Evolutionary conservation across 2,113 vertebrate species (phyloP), one percentile per base, ranked within the genome.

Genomic region (Grammomys surdaster): DNA sequence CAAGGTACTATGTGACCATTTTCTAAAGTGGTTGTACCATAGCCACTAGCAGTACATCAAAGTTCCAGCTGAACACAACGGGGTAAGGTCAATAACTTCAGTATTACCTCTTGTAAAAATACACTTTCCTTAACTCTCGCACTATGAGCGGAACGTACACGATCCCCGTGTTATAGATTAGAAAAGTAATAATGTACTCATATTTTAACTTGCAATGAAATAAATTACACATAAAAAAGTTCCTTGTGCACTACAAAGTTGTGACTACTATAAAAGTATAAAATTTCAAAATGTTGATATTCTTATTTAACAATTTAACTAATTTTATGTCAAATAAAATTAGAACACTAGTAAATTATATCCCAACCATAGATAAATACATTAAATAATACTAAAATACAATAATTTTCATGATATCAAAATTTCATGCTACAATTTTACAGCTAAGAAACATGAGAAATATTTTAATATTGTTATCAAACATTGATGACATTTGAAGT

Each of bases 231-330:
- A 65, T 24, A 84, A 16, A 87, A 87, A 33, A 16, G 48, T 46
- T 20, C 48, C 67, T 82, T 6, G 8, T 76, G 72, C 31, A n/a
- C 56, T 7, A 92, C 5, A 87, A 70, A 76, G 73, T 20, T 60
- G 4, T 76, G 9, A 40, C 46, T 85, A 92, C 76, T 40, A 80
- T 33, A 78, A 96, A 58, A 91, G 77, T 31, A 56, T 28, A 60
- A 63, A 95, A 95, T 3, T 85, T 73, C 9, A 56, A 95, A 70
- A 94, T 60, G 70, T 95, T 63, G 93, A 95, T 67, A 93, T 81
- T 86, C 24, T 77, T 88, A 85, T 4, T 70, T 95, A 65, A 90
- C n/a, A 95, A 40, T 28, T 65, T 65, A 70, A 58, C 22, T 90
- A 40, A 14, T 73, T 24, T 28, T 22, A 81, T 73, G 14, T 82